Conservation (phyloP, 37 sponge, comb jelly and placozoan genomes). For the Chondrilla cf. caribensis region DNA sequence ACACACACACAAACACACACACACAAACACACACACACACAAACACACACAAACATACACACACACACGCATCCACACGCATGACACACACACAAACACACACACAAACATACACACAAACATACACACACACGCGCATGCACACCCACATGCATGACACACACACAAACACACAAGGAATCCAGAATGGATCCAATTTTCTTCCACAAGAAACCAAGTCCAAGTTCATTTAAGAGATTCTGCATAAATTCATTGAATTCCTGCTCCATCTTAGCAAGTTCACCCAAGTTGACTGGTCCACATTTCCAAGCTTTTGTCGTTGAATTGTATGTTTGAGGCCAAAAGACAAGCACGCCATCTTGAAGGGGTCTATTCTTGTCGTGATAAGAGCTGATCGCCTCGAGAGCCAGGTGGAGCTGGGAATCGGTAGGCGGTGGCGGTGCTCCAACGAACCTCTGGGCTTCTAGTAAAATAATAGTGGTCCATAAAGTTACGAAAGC, state of each 20-base stretch:
- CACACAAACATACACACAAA: no score
- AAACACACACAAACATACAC: no score
- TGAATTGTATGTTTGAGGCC: constrained; percentile 38
- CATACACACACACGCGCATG: no score
- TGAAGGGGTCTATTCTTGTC: constrained; percentile 27
- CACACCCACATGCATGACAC: no score
- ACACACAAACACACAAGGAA: neutral
- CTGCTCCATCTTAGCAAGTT: neutral
- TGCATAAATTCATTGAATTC: neutral
- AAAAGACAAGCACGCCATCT: constrained; percentile 30
- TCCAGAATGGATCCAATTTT: neutral
- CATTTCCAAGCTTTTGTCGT: constrained; percentile 33
- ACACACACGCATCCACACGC: no score
- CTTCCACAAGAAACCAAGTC: constrained; percentile 23
- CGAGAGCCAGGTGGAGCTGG: constrained; percentile 31
- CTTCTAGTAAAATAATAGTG: constrained; percentile 37
- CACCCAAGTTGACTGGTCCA: constrained; percentile 25
- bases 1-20: no score
- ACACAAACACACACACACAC: no score
- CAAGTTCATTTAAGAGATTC: constrained; percentile 21
- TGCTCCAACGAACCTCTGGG: neutral
- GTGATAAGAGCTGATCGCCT: constrained; percentile 42
- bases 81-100: no score
- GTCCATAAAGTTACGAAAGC: constrained; percentile 52
- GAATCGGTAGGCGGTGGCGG: constrained; percentile 37